Percentiles rank a stretch among this genome's conserved stretches.
Conservation (phyloP, 2,797 vertebrate species). For the Halcyon chelicuti region DNA sequence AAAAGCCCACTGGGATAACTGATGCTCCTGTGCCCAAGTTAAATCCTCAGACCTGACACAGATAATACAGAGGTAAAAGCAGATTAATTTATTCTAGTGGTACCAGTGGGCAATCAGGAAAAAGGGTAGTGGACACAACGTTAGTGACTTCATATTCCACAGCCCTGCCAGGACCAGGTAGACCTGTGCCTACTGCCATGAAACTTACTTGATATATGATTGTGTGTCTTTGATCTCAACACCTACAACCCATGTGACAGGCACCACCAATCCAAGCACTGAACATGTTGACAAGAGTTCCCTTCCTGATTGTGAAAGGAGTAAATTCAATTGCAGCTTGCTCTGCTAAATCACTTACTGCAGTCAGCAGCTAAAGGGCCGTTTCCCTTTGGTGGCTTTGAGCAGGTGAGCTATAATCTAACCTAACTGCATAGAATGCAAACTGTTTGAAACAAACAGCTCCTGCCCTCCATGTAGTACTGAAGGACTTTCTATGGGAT, state of each 20-base stretch:
- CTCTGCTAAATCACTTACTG: not conserved
- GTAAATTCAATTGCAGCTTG: not conserved
- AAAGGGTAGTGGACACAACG: not conserved
- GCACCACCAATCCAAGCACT: not conserved
- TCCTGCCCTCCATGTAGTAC: not conserved
- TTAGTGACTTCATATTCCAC: not conserved
- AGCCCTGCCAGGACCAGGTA: not conserved
- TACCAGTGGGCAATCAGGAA: not conserved
- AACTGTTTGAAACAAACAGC: not conserved
- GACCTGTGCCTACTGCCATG: not conserved
- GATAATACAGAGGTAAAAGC: not conserved
- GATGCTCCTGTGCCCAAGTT: not conserved
- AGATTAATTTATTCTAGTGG: not conserved
- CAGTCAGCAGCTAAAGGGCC: not conserved
- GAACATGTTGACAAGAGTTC: not conserved
- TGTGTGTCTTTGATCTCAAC: not conserved
- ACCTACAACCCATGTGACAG: not conserved
- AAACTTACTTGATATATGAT: not conserved
- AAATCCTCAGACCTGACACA: not conserved
- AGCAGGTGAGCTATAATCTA: not conserved
- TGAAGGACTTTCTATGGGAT: not conserved
- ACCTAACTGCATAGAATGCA: not conserved
- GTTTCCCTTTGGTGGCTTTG: not conserved
- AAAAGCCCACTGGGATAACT: conserved; percentile 11
- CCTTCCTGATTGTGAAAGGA: not conserved